Conservation (phyloP, 2,888 invertebrate genomes). For the Sinodicranocentrus sp. region DNA sequence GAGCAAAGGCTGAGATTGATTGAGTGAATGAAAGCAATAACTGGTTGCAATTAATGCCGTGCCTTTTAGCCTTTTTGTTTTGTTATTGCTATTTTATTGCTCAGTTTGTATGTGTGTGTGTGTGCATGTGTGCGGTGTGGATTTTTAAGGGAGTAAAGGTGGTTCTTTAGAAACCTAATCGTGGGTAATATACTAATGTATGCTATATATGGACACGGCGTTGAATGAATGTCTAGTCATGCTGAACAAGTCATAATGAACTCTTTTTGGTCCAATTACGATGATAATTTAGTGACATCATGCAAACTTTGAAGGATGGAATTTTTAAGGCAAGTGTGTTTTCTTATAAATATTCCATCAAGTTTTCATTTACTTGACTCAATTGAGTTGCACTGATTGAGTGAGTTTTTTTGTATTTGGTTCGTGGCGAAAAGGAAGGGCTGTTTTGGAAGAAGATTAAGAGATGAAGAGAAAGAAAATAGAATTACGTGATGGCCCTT, state of each 20-base stretch:
- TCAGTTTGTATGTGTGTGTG: not conserved
- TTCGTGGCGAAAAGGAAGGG: not conserved
- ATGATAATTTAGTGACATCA: constrained; percentile 58
- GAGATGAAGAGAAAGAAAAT: constrained; percentile 26
- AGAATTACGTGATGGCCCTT: no score
- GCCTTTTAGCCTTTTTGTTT: constrained; percentile 63
- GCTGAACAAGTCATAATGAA: constrained; percentile 57
- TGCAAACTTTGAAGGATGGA: constrained; percentile 18
- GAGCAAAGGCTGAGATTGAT: constrained; percentile 53
- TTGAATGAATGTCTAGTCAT: constrained; percentile 10
- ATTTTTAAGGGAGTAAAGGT: constrained; percentile 41
- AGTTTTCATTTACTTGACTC: not conserved
- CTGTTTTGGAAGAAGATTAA: constrained; percentile 29
- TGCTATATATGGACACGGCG: constrained; percentile 38
- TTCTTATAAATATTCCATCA: not conserved
- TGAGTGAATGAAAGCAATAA: constrained; percentile 67
- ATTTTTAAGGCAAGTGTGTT: constrained; percentile 23
- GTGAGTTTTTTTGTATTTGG: no score
- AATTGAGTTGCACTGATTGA: no score
- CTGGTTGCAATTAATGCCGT: constrained; percentile 63
- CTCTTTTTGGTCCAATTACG: constrained; percentile 61
- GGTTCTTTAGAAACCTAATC: not conserved
- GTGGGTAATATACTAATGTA: no score
- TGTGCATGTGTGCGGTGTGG: constrained; percentile 15
- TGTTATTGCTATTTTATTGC: constrained; percentile 63